Base-by-base conservation (phyloP, 2,888 invertebrate species). In the Trissonchulus latispiculum region DNA sequence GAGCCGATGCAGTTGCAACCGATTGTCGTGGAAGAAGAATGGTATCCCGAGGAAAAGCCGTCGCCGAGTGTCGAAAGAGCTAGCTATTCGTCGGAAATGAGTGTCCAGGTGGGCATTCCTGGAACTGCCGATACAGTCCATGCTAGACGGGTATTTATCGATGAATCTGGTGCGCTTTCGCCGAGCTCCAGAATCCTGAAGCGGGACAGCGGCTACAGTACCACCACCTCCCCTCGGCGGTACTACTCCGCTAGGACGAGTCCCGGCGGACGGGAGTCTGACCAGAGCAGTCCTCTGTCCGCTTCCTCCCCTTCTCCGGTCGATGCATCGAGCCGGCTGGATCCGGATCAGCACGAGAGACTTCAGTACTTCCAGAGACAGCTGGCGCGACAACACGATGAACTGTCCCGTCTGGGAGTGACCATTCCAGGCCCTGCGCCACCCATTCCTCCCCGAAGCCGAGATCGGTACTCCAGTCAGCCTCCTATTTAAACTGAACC, bases 311-410 rank as follows among this genome's bases (percentile, higher is more conserved):
- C 48, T 23, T 23, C 8, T 8, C 8, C 8, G 8, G 48, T 8
- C 8, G 48, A 48, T 48, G 8, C 48, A 8, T 15, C 48, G 3
- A n/a, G 28, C 3, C 23, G 29, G n/a, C 64, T 62, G 8, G 69
- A 68, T 33, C n/a, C 28, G 8, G 69, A 68, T 23, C 71, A 67
- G 32, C 29, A 66, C 71, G 62, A 71, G 31, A 71, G 64, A 32
- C 32, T 71, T 23, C n/a, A 66, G 15, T 71, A 64, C 37, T 71
- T 71, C 64, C 71, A 71, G 33, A 18, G 32, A 31, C 71, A 71
- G 32, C 36, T 71, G 28, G 64, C 71, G 1, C 23, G 64, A 67
- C 71, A 71, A 64, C 71, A 71, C 2, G 71, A 71, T 8, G 71
- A 71, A 62, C 32, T 71, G n/a, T 8, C 71, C 8, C 61, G 71